Evolutionary conservation across 1,140 invertebrate genomes (phyloP).

Genomic region (Lepidurus couesii): DNA sequence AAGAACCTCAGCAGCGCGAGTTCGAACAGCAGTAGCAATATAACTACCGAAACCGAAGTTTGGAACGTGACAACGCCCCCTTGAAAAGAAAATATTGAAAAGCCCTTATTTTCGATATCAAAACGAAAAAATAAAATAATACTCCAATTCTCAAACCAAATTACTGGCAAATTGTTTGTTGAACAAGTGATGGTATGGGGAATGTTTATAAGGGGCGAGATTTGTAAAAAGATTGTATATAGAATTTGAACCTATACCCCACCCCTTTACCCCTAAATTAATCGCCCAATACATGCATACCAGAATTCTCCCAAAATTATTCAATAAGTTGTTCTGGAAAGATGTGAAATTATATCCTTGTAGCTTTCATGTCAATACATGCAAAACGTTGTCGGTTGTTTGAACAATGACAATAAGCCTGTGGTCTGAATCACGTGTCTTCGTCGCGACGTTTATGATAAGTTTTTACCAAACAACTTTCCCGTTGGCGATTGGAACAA

Average conservation of each 20-base stretch:
- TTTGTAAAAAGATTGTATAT: not conserved
- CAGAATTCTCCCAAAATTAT: not conserved
- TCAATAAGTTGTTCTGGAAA: not conserved
- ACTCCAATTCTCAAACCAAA: slow-evolving; percentile 5
- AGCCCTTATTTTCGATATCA: slow-evolving; percentile 5
- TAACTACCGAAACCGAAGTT: not conserved
- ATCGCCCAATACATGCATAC: not conserved
- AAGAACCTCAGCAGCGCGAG: not conserved
- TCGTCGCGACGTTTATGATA: no score
- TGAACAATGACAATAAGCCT: not conserved
- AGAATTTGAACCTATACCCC: not conserved
- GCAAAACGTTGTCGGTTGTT: slow-evolving; percentile 8
- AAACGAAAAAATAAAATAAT: not conserved
- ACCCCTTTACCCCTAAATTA: not conserved
- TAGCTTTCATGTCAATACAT: slow-evolving; percentile 7
- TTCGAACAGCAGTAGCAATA: slow-evolving; percentile 15
- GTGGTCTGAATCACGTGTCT: no score
- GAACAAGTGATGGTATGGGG: no score
- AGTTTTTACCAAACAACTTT: no score
- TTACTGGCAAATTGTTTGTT: not conserved
- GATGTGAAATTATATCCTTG: not conserved
- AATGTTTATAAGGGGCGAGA: not conserved
- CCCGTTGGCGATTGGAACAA: no score
- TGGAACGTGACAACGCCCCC: slow-evolving; percentile 6
- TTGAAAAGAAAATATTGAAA: not conserved